A percentile compares a stretch with the other conserved stretches of the same genome.
Conservation (phyloP, 1,140 invertebrate genomes). For the Drosophila serrata region DNA sequence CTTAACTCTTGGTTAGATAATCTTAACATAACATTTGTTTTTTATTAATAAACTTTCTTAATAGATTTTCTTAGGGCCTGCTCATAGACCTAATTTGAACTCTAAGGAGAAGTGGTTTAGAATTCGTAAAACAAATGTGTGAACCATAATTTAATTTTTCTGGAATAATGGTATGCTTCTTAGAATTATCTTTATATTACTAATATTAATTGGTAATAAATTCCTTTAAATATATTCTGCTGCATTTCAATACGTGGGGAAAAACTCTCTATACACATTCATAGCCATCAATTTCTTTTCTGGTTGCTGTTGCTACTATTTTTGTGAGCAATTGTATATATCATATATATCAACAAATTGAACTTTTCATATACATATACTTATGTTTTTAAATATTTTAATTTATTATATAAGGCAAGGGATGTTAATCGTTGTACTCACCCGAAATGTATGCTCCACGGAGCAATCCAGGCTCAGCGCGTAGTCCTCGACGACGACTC, state of each 20-base stretch:
- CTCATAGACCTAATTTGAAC: neutral
- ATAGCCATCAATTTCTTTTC: neutral
- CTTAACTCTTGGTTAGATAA: neutral
- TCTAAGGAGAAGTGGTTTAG: too few species aligned
- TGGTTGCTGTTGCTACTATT: neutral
- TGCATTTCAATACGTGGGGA: too few species aligned
- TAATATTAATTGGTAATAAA: too few species aligned
- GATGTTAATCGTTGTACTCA: conserved; percentile 32
- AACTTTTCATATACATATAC: neutral
- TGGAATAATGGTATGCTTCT: too few species aligned
- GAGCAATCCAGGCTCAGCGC: conserved; percentile 69
- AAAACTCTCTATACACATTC: too few species aligned
- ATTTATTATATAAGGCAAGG: neutral
- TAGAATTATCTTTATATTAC: too few species aligned
- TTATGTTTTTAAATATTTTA: neutral
- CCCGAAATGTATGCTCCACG: conserved; percentile 76
- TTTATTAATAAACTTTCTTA: neutral
- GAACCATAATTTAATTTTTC: too few species aligned
- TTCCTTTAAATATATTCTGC: too few species aligned
- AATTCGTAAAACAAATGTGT: too few species aligned
- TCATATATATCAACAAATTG: too few species aligned
- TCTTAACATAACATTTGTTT: neutral
- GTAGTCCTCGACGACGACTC: conserved; percentile 73
- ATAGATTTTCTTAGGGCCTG: neutral
- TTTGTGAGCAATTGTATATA: too few species aligned